Evolutionary conservation across 2,888 invertebrate genomes (phyloP), one percentile per base, ranked within the genome.

Genomic region (Leptarthrus brevirostris): DNA sequence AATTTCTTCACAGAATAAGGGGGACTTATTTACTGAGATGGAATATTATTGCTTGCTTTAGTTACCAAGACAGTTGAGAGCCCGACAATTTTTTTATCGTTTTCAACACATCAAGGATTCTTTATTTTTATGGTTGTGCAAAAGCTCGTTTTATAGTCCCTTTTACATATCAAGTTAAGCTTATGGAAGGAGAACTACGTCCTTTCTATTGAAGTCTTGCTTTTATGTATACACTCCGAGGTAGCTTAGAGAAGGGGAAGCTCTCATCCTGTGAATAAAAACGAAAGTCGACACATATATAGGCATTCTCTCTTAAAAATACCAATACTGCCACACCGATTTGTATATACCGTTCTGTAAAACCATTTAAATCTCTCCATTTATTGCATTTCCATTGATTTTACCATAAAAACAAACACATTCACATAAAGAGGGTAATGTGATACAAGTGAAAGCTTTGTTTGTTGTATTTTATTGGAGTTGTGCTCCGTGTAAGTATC

Each of bases 341-440:
- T 30, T 6, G 4, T 30, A 1, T 30, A 30, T 30, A 30, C 8
- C 30, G 5, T 30, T 8, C 30, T 30, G 30, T 1, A 30, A 1
- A 8, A 30, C 1, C 30, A 30, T 30, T 30, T 30, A 30, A 56
- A 56, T 18, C 26, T 30, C 30, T 14, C 56, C 12, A 30, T 16
- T 56, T 56, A 56, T 56, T 56, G 30, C 30, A 26, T 30, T 22
- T 56, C 30, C 56, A 56, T 56, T 26, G 56, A 56, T 56, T 56
- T 56, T 56, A 56, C 56, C 56, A 56, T 56, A 56, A 56, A 56
- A 56, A 56, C 56, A 12, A 12, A 22, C 14, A 56, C 56, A 56
- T 1, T 16, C 10, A 16, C 10, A 56, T 1, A 2, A 3, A 14
- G 26, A 56, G 26, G 1, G 14, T 26, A 24, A 12, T 12, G 8